Evolutionary conservation across 2,888 invertebrate species (phyloP).

Genomic region (Callosobruchus maculatus): DNA sequence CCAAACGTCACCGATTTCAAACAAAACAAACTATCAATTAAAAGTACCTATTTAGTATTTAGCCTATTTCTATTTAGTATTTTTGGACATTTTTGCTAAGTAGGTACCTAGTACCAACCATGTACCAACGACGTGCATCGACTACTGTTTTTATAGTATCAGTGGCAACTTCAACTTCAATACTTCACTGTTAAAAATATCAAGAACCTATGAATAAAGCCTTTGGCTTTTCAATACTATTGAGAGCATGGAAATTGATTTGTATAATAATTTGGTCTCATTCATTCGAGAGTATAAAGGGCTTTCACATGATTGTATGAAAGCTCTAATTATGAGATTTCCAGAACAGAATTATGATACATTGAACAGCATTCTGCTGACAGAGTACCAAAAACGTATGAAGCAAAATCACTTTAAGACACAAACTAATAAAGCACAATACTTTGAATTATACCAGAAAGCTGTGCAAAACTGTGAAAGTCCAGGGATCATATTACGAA

Average conservation of each 20-base stretch:
- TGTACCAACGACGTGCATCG: no score
- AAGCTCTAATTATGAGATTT: constrained; percentile 50
- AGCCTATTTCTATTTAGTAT: no score
- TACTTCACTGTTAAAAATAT: no score
- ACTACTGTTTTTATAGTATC: no score
- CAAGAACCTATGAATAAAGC: no score
- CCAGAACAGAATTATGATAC: constrained; percentile 57
- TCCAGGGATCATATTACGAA: constrained; percentile 60
- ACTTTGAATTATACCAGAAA: constrained; percentile 50
- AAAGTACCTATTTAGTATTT: no score
- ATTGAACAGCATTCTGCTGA: constrained; percentile 66
- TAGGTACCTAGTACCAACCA: no score
- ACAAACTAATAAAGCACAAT: constrained; percentile 52
- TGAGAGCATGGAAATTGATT: constrained; percentile 18
- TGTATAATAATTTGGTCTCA: constrained; percentile 24
- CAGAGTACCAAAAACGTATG: constrained; percentile 62
- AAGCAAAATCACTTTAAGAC: constrained; percentile 61
- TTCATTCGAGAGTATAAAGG: constrained; percentile 27
- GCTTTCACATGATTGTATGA: constrained; percentile 28
- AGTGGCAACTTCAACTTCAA: no score
- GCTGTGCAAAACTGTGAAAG: constrained; percentile 47
- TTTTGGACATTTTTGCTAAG: no score
- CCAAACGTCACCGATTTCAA: no score
- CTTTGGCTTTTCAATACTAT: no score
- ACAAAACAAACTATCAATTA: no score